Conservation (phyloP, 2,797 vertebrate species). For the Sebastes elongatus region DNA sequence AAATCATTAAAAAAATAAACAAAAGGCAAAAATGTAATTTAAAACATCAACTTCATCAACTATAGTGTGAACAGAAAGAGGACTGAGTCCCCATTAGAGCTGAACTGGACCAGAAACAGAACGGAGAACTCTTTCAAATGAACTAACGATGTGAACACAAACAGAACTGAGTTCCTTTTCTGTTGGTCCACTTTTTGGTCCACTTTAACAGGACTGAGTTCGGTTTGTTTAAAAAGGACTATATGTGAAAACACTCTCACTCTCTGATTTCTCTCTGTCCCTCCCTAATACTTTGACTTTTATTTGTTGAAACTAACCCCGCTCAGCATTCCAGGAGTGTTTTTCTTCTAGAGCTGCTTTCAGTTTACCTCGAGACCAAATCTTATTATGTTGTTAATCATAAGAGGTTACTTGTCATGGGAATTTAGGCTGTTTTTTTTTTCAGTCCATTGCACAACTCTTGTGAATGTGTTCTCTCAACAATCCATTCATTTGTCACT, state of each 20-base stretch:
- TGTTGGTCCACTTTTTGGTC: no score
- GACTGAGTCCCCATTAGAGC: no score
- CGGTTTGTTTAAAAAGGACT: no score
- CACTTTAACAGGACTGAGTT: no score
- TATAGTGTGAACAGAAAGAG: no score
- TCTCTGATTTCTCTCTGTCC: neutral
- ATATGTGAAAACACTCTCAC: neutral
- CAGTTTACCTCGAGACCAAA: conserved; percentile 74
- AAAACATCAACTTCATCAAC: no score
- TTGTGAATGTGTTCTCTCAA: conserved; percentile 19
- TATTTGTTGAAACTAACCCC: conserved; percentile 22
- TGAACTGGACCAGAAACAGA: no score
- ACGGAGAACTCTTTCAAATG: no score
- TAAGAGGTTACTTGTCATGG: conserved; percentile 57
- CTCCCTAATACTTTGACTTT: conserved; percentile 8
- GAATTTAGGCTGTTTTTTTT: conserved; percentile 32
- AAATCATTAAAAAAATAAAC: no score
- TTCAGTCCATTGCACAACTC: conserved; percentile 32
- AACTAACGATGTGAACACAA: no score
- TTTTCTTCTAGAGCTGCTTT: conserved; percentile 77
- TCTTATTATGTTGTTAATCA: conserved; percentile 79
- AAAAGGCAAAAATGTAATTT: no score
- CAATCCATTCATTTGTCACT: conserved; percentile 16
- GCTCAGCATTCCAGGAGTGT: conserved; percentile 70
- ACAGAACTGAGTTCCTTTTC: no score